phyloP scores from a whole-genome alignment of 2,888 invertebrate genomes.

The Drosophila prostipennis region DNA sequence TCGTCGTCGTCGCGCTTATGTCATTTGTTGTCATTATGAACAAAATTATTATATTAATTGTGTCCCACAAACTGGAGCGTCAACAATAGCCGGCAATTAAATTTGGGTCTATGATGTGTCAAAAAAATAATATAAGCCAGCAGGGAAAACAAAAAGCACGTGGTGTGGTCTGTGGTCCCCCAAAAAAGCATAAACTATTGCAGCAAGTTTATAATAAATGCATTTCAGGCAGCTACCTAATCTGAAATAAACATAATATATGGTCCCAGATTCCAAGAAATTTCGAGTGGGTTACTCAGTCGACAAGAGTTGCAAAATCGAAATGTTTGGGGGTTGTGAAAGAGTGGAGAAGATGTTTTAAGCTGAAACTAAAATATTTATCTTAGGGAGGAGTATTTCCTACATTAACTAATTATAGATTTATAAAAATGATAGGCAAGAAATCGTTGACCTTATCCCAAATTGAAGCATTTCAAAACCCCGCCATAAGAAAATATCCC shows the following conservation, averaged over 20 bases:
- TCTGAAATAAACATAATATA: slow-evolving; percentile 47
- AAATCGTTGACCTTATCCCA: slow-evolving; percentile 14
- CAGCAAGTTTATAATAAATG: slow-evolving; percentile 60
- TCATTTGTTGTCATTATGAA: slow-evolving; percentile 61
- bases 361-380: neutral
- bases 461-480: slow-evolving; percentile 8
- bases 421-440: neutral
- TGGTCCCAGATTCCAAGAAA: slow-evolving; percentile 48
- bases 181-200: slow-evolving; percentile 56
- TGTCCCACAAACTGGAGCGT: slow-evolving; percentile 53
- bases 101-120: slow-evolving; percentile 38
- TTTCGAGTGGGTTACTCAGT: slow-evolving; percentile 10
- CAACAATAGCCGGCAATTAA: slow-evolving; percentile 43
- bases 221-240: slow-evolving; percentile 53
- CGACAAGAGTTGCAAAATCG: slow-evolving; percentile 30
- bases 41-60: slow-evolving; percentile 75
- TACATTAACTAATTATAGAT: neutral
- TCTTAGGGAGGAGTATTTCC: no score
- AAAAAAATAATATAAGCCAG: slow-evolving; percentile 24
- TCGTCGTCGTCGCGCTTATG: slow-evolving; percentile 69
- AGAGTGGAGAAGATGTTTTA: slow-evolving; percentile 1
- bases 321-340: slow-evolving; percentile 30
- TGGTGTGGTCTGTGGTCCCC: slow-evolving; percentile 56
- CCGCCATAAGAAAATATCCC: neutral
- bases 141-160: slow-evolving; percentile 33